Base-by-base conservation (phyloP, 2,888 invertebrate genomes). In the Melieria omissa region DNA sequence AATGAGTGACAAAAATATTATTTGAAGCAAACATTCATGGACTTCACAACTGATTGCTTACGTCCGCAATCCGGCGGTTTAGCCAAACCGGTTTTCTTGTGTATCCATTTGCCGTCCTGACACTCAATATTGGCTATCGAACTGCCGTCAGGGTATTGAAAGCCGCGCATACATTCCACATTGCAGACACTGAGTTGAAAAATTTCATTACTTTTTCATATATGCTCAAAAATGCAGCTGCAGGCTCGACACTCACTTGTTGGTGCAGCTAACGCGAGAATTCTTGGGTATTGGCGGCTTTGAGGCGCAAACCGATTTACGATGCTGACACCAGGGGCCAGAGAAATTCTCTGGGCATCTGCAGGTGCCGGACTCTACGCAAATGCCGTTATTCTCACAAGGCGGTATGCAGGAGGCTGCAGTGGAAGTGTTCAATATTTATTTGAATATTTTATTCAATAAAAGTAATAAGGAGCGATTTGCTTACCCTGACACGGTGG, bases 351-450 rank as follows among this genome's bases (percentile, higher is more conserved):
- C 89, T 0, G 93, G 90, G 80, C 96, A 97, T 55, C 90, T 87
- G 81, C 96, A 97, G 0, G 91, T 88, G 82, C 94, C 92, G 0
- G 93, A 92, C 44, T 89, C 89, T 4, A 93, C 84, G 81, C 96
- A 97, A 65, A 93, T 92, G 0, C 96, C 96, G 68, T 91, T 92
- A 86, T 96, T 95, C 82, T 91, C 89, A 84, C 96, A 97, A 0
- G 89, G 88, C 0, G 93, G 93, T 29, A 89, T 84, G 83, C 96
- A 96, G 77, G 90, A 88, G 0, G 93, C 95, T 95, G 83, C n/a
- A 75, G 76, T 4, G n/a, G 46, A 4, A 29, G 3, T 2, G 2
- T 29, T 10, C 9, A n/a, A 55, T 55, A 16, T 45, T 41, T 6
- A n/a, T 5, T 12, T 12, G 4, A 5, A 1, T 10, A 29, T 42